Conservation (phyloP, 2,888 invertebrate species). For the Rhogogaster chlorosoma region DNA sequence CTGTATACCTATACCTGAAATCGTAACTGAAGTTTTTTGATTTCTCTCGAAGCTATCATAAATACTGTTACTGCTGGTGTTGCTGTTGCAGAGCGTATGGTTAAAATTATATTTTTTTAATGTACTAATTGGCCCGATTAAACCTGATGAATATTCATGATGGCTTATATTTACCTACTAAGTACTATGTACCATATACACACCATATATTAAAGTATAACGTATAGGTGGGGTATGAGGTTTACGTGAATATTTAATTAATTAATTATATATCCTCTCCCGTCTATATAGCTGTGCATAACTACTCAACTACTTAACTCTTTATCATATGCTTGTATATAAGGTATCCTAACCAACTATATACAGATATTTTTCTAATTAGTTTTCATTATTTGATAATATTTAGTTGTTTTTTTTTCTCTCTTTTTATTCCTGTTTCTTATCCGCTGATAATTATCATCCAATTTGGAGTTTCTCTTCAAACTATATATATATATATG, state of each 20-base stretch:
- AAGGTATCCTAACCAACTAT: neutral
- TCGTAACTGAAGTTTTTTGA: too few relatives aligned
- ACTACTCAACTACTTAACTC: neutral
- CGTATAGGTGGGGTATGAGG: neutral
- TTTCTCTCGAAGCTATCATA: too few relatives aligned
- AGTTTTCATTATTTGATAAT: too few relatives aligned
- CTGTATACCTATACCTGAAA: too few relatives aligned
- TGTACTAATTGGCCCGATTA: constrained; percentile 49
- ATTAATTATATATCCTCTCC: neutral
- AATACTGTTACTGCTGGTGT: too few relatives aligned
- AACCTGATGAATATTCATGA: constrained; percentile 44
- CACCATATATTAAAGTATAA: neutral
- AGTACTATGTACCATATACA: neutral
- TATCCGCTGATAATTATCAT: too few relatives aligned
- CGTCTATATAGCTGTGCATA: neutral
- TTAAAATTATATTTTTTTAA: constrained; percentile 4
- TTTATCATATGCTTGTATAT: neutral
- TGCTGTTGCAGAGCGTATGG: neutral
- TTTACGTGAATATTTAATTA: neutral
- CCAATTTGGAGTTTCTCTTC: too few relatives aligned
- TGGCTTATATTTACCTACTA: neutral
- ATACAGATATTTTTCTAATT: neutral
- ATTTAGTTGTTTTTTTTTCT: too few relatives aligned
- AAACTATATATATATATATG: too few relatives aligned
- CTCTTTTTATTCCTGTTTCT: too few relatives aligned